These are phyloP conservation scores for Rhogogaster chlorosoma DNA, from an alignment of 2,888 invertebrate species.

Conservation along the genomic window DNA sequence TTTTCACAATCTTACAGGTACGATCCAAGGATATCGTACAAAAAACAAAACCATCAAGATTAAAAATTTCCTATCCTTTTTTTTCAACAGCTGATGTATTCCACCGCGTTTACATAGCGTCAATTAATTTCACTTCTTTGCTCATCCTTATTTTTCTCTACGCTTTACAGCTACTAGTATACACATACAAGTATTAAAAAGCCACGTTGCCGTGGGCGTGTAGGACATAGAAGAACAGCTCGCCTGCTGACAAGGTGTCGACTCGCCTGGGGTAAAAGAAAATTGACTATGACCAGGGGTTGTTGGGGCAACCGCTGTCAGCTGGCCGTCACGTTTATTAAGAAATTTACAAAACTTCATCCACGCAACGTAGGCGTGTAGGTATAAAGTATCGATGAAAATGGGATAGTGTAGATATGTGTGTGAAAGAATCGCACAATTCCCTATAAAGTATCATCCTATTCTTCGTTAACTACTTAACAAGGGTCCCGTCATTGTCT, in stretches of 20 bases:
- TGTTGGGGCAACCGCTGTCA: slow-evolving; percentile 20
- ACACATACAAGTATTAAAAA: not conserved
- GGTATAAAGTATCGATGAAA: not conserved
- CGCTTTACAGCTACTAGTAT: not conserved
- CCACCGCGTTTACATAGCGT: not conserved
- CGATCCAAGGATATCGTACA: not conserved
- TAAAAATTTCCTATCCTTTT: not conserved
- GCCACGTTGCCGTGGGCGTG: not conserved
- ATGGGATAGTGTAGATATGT: not conserved
- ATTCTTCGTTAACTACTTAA: not conserved
- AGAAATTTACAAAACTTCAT: not conserved
- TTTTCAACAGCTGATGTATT: not conserved
- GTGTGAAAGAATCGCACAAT: not conserved
- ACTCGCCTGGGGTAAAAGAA: slow-evolving; percentile 27
- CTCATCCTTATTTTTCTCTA: not conserved
- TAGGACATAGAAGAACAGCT: not conserved
- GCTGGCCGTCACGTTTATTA: slow-evolving; percentile 35
- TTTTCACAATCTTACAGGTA: slow-evolving; percentile 1
- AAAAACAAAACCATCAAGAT: not conserved
- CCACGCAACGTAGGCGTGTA: not conserved
- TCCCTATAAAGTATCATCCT: not conserved
- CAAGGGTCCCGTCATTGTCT: not conserved
- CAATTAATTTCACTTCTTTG: not conserved
- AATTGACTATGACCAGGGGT: not conserved
- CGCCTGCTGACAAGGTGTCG: slow-evolving; percentile 37